phyloP scores from a whole-genome alignment of 2,888 invertebrate species.

The Phortica okadai region DNA sequence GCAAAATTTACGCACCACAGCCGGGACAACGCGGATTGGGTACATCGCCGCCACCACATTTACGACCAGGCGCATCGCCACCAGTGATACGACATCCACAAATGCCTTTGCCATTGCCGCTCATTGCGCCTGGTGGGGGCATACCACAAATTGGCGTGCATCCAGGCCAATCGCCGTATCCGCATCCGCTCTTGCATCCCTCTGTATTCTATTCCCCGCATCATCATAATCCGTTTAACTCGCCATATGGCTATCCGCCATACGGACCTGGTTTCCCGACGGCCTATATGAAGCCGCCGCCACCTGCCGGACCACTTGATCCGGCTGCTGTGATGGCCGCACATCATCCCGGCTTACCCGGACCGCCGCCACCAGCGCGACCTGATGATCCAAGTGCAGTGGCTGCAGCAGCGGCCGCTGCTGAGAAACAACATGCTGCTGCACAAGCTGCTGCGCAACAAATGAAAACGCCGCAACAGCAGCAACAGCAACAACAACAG shows the following conservation, averaged over 20 bases:
- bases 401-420: conserved; percentile 52
- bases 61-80: conserved; percentile 77
- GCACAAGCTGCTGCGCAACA: conserved; percentile 64
- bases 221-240: conserved; percentile 80
- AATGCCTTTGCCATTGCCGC: conserved; percentile 76
- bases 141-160: conserved; percentile 80
- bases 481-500: conserved; percentile 74
- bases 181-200: conserved; percentile 82
- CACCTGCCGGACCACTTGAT: conserved; percentile 74
- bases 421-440: conserved; percentile 76
- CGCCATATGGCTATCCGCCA: conserved; percentile 80
- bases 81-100: conserved; percentile 78
- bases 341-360: conserved; percentile 75
- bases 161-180: conserved; percentile 85
- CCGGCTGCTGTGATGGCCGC: conserved; percentile 73
- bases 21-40: conserved; percentile 78
- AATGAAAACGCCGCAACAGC: conserved; percentile 56
- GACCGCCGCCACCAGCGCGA: conserved; percentile 77
- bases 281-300: conserved; percentile 76
- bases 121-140: conserved; percentile 75
- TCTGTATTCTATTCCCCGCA: conserved; percentile 84
- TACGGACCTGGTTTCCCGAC: conserved; percentile 77
- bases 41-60: conserved; percentile 76
- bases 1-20: conserved; percentile 78
- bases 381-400: conserved; percentile 77